These are phyloP conservation scores for Strix aluco DNA, from an alignment of 2,113 vertebrate species.

Conservation along the genomic window DNA sequence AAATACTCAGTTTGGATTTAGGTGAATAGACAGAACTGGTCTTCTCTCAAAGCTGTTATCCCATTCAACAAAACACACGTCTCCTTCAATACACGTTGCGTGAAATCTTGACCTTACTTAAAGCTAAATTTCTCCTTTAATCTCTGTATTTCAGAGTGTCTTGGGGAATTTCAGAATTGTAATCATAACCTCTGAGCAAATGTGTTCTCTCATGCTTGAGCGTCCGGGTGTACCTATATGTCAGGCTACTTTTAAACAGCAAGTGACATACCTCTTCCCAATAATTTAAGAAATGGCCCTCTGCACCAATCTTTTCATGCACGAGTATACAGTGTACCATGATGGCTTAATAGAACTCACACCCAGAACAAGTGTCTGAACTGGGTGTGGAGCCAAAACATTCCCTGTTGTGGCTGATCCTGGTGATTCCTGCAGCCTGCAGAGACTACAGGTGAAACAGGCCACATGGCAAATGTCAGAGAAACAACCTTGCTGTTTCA, in stretches of 20 bases:
- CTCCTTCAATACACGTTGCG: not conserved
- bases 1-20: not conserved
- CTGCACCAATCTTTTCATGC: not conserved
- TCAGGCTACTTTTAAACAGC: not conserved
- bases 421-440: not conserved
- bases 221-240: fast-evolving
- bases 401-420: not conserved
- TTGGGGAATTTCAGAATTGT: not conserved
- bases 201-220: not conserved
- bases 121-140: not conserved
- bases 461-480: not conserved
- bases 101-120: not conserved
- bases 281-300: not conserved
- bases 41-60: not conserved
- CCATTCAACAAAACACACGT: not conserved
- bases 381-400: not conserved
- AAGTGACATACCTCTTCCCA: not conserved
- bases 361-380: not conserved
- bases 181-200: not conserved
- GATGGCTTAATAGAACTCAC: not conserved
- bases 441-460: not conserved
- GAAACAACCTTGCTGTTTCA: not conserved
- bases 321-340: not conserved
- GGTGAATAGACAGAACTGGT: not conserved
- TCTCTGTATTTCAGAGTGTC: not conserved